Evolutionary conservation across 2,888 invertebrate genomes (phyloP), one percentile per base, ranked within the genome.

Genomic region (Flabesymbios commensalis): DNA sequence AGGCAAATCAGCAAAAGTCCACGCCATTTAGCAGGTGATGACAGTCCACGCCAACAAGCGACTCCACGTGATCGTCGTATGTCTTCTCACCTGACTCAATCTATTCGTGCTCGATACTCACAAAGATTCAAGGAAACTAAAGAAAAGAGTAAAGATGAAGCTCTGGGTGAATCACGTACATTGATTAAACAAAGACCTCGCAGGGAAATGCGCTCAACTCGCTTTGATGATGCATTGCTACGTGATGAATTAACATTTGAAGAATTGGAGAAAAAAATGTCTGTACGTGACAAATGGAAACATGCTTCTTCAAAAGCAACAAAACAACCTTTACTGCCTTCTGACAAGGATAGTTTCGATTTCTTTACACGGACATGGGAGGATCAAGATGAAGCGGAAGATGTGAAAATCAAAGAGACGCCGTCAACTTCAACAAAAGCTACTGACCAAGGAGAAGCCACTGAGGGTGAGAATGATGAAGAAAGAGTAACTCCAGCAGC

Each of bases 281-380:
- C 47, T 28, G 36, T 47, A 7, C 22, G 10, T 77, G 72, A 78
- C 76, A 29, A 74, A 77, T 31, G 64, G 73, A n/a, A n/a, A n/a
- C n/a, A n/a, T n/a, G n/a, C n/a, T n/a, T n/a, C n/a, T n/a, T n/a
- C n/a, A n/a, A n/a, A n/a, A n/a, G n/a, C n/a, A n/a, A n/a, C n/a
- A n/a, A n/a, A n/a, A n/a, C n/a, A n/a, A n/a, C n/a, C n/a, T n/a
- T n/a, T n/a, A n/a, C n/a, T n/a, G n/a, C n/a, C n/a, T n/a, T n/a
- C n/a, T n/a, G n/a, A n/a, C n/a, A n/a, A n/a, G n/a, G n/a, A n/a
- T n/a, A n/a, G 81, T 17, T 81, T 73, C 72, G 83, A 85, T 67
- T 85, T 85, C 72, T 85, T 85, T 68, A 83, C 83, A 10, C 77
- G 81, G 48, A 75, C 76, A 19, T 84, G 79, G 77, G 83, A 83